These are phyloP conservation scores for Exaiptasia diaphana DNA, from an alignment of 64 coral and sea anemone species.

Conservation along the genomic window DNA sequence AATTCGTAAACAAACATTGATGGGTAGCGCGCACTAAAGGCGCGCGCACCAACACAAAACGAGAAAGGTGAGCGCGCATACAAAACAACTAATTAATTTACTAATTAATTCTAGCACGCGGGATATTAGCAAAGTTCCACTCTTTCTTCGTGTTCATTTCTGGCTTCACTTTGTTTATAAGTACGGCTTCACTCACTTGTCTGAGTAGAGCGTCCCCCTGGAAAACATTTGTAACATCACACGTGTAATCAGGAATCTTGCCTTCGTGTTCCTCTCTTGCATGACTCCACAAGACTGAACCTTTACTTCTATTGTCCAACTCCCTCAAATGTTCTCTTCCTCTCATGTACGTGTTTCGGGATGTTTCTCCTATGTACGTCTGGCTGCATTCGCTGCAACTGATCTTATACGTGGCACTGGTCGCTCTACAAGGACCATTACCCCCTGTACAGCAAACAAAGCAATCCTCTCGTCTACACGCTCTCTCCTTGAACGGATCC, in stretches of 20 bases:
- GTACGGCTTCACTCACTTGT: background rate
- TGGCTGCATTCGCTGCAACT: slow-evolving; percentile 17
- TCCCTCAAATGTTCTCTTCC: background rate
- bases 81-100: background rate
- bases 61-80: too few relatives aligned
- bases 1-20: too few relatives aligned
- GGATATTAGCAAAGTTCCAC: background rate
- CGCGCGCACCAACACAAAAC: too few relatives aligned
- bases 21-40: too few relatives aligned
- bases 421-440: too few relatives aligned
- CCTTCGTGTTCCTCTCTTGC: background rate
- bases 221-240: background rate
- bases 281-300: background rate
- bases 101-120: background rate
- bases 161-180: background rate
- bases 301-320: background rate
- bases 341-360: slow-evolving; percentile 5
- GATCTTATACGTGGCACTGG: too few relatives aligned
- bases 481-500: too few relatives aligned
- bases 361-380: slow-evolving; percentile 35
- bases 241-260: background rate
- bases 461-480: too few relatives aligned
- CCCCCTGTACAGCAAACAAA: too few relatives aligned
- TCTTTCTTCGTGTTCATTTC: background rate
- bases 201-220: background rate